Evolutionary conservation across 2,888 invertebrate genomes (phyloP).

Genomic region (Tenthredo distinguenda): DNA sequence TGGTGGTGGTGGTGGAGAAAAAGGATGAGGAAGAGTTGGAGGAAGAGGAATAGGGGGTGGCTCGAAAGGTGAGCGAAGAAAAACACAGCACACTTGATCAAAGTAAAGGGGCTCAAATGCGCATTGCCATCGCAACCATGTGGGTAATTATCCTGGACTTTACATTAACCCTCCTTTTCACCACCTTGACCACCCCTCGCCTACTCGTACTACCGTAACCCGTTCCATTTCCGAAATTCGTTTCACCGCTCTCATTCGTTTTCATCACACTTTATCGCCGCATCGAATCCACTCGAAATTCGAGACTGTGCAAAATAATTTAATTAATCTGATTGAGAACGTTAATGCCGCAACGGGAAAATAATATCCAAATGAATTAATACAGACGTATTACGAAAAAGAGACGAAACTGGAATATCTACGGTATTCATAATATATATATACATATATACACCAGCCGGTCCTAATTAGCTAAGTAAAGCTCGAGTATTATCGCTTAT

Average conservation of each 20-base stretch:
- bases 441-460: conserved; percentile 27
- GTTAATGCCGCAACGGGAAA: conserved; percentile 71
- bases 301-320: conserved; percentile 67
- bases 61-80: conserved; percentile 76
- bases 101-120: conserved; percentile 72
- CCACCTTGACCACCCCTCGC: conserved; percentile 52
- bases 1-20: conserved; percentile 47
- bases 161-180: conserved; percentile 72
- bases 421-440: background rate
- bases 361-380: conserved; percentile 76
- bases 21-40: conserved; percentile 25
- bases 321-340: conserved; percentile 76
- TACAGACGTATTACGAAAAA: conserved; percentile 61
- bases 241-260: conserved; percentile 48
- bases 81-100: conserved; percentile 77
- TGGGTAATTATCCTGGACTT: conserved; percentile 78
- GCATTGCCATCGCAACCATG: conserved; percentile 74
- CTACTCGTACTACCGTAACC: conserved; percentile 53
- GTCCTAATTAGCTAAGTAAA: conserved; percentile 78
- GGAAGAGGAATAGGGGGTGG: conserved; percentile 50
- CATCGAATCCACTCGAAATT: conserved; percentile 44
- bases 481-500: conserved; percentile 77
- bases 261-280: conserved; percentile 51
- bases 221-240: conserved; percentile 27
- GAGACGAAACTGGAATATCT: conserved; percentile 44